phyloP scores from a whole-genome alignment of 2,888 invertebrate genomes.

The Papilio elwesi region DNA sequence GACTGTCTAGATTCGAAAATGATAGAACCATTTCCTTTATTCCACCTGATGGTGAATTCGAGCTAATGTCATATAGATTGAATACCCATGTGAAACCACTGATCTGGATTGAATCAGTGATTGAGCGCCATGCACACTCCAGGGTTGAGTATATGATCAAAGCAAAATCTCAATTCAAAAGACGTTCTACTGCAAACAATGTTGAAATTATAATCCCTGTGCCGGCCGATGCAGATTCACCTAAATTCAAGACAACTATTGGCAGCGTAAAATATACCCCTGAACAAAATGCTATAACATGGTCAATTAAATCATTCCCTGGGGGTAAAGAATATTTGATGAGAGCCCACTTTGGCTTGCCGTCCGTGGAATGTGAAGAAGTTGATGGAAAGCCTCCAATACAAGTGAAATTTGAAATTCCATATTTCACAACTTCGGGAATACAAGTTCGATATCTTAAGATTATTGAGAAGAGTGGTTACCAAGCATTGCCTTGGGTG shows the following conservation, averaged over 20 bases:
- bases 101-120: constrained; percentile 99
- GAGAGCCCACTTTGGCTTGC: constrained; percentile 98
- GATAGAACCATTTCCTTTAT: constrained; percentile 99
- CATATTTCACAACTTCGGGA: constrained; percentile 99
- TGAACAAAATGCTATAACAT: constrained; percentile 97
- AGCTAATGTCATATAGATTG: constrained; percentile 98
- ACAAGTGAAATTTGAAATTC: constrained; percentile 99
- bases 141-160: constrained; percentile 99
- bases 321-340: constrained; percentile 99
- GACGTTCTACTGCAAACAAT: constrained; percentile 98
- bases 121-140: constrained; percentile 98
- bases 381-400: constrained; percentile 98
- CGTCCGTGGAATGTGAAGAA: constrained; percentile 97
- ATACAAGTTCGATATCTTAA: constrained; percentile 98
- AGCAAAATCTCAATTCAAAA: constrained; percentile 98
- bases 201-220: constrained; percentile 99
- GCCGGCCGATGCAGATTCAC: constrained; percentile 98
- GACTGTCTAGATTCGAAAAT: constrained; percentile 98
- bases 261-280: constrained; percentile 99
- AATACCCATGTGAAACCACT: constrained; percentile 99
- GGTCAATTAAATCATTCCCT: constrained; percentile 98
- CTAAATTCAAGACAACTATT: constrained; percentile 98
- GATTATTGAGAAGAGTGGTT: constrained; percentile 99
- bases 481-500: constrained; percentile 99
- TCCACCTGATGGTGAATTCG: constrained; percentile 99